Conservation (phyloP, 2,888 invertebrate genomes). For the Lamellibrachia columna region DNA sequence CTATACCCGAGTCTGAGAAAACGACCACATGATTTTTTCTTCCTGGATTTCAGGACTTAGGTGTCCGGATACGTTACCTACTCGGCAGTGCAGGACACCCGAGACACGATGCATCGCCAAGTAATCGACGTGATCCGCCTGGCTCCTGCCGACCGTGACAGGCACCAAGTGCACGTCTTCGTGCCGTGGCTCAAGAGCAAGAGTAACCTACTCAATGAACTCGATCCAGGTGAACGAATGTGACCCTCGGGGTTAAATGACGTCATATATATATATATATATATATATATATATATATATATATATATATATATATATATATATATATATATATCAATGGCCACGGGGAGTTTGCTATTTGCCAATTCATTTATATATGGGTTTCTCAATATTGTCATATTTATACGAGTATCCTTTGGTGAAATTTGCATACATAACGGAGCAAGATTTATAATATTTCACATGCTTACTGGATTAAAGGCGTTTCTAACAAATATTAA, state of each 20-base stretch:
- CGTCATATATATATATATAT: no score
- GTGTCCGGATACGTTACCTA: background rate
- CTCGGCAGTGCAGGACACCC: background rate
- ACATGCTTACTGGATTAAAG: no score
- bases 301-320: no score
- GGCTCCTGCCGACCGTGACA: background rate
- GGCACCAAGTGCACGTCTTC: background rate
- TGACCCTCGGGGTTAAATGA: background rate
- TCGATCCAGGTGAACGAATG: background rate
- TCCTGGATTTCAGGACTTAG: background rate
- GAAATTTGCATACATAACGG: no score
- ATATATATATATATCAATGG: no score
- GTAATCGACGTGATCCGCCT: background rate
- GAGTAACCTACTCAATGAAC: background rate
- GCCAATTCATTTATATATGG: no score
- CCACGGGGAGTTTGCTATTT: no score
- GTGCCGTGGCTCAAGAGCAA: conserved; percentile 4
- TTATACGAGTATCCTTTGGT: no score
- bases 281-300: no score
- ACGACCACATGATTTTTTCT: background rate
- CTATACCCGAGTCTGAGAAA: background rate
- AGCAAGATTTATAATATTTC: no score
- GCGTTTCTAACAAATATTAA: no score
- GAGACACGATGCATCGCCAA: background rate
- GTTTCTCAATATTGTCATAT: no score